A percentile compares a stretch with the other conserved stretches of the same genome.
Conservation (phyloP, 2,888 invertebrate genomes). For the Plebejus anna region DNA sequence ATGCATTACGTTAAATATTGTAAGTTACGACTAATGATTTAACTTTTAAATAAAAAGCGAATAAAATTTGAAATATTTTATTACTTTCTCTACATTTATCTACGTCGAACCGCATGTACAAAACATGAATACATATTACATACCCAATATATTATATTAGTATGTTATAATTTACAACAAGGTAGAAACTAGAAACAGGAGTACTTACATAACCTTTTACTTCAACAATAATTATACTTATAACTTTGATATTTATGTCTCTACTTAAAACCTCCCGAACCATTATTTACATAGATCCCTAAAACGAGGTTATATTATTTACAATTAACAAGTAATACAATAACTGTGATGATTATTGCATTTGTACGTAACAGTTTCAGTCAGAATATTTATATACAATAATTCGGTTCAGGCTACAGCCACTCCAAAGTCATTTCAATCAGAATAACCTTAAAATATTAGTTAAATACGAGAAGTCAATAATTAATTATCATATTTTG, state of each 20-base stretch:
- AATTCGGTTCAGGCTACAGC: constrained; percentile 24
- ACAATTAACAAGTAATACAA: constrained; percentile 24
- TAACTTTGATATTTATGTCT: constrained; percentile 24
- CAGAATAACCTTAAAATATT: constrained; percentile 6
- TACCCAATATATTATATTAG: constrained; percentile 14
- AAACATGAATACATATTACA: constrained; percentile 23
- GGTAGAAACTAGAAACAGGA: constrained; percentile 25
- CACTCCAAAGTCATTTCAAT: constrained; percentile 22
- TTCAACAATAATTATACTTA: constrained; percentile 1
- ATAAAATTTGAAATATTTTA: constrained; percentile 20
- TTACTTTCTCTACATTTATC: constrained; percentile 23
- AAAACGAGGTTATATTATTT: constrained; percentile 18
- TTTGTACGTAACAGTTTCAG: constrained; percentile 29
- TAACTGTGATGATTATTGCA: constrained; percentile 26
- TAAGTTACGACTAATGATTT: not conserved
- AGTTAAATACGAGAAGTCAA: not conserved
- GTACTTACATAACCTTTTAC: not conserved
- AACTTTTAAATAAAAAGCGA: constrained; percentile 5
- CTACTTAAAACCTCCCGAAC: constrained; percentile 10
- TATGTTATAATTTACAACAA: constrained; percentile 23
- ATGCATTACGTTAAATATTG: not conserved
- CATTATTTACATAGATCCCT: constrained; percentile 22
- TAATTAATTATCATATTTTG: not conserved
- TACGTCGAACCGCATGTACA: constrained; percentile 27
- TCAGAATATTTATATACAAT: constrained; percentile 22